Percentiles rank a stretch among this genome's conserved stretches.
Conservation (phyloP, 2,797 vertebrate species). For the Brachyrhaphis roseni region DNA sequence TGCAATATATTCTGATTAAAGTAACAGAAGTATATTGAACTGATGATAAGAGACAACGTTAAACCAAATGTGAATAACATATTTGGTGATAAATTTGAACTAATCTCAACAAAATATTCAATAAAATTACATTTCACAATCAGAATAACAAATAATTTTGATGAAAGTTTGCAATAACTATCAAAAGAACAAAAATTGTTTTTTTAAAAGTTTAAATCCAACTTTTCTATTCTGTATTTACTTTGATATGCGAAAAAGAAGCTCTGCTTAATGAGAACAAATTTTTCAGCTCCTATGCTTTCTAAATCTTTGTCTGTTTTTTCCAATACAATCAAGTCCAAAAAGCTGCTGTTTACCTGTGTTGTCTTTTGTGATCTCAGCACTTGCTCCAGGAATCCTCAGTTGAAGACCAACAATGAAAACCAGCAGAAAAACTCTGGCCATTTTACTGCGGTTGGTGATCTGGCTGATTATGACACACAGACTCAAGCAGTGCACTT, state of each 20-base stretch:
- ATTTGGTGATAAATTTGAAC: neutral
- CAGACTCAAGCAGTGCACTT: constrained; percentile 4
- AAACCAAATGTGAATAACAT: neutral
- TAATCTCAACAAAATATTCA: neutral
- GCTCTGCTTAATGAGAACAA: neutral
- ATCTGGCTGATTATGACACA: constrained; percentile 28
- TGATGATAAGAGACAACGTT: neutral
- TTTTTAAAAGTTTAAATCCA: neutral
- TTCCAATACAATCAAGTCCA: neutral
- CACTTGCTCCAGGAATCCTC: constrained; percentile 31
- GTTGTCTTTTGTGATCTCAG: constrained; percentile 30
- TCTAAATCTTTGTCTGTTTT: neutral
- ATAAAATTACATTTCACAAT: neutral
- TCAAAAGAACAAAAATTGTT: neutral
- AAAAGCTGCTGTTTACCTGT: constrained; percentile 48
- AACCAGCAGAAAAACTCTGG: constrained; percentile 51
- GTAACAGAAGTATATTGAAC: neutral
- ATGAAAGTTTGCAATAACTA: neutral
- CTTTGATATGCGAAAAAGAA: neutral
- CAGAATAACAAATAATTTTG: neutral
- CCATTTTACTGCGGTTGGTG: constrained; percentile 62
- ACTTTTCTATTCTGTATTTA: neutral
- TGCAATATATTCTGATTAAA: neutral
- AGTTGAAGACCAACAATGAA: constrained; percentile 55
- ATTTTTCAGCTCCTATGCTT: neutral